Base-by-base conservation (phyloP, 2,113 vertebrate species). In the Burhinus oedicnemus region DNA sequence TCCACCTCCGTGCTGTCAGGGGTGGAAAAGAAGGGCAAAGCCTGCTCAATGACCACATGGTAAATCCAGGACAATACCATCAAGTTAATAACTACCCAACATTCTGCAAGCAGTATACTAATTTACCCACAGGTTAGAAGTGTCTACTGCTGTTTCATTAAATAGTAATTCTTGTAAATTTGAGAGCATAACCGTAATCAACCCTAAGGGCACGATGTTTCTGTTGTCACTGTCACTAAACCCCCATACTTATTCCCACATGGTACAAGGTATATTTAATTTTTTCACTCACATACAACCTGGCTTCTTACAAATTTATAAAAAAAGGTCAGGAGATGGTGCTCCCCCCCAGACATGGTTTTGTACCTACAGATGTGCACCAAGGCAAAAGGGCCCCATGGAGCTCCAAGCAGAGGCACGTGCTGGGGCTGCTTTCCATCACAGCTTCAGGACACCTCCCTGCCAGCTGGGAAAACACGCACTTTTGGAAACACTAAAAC, bases 61-160 rank as follows among this genome's bases (percentile, higher is more conserved):
- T 23, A 90, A 96, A 92, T 30, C 49, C 57, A 83, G 22, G 70
- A 44, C 66, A 86, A 68, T 30, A 29, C 12, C 76, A 89, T 74
- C 21, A 51, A 40, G 51, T 70, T 83, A 89, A 79, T 75, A 93
- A 70, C 61, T 51, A 83, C 34, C 22, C 52, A 86, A 32, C 26
- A 42, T 74, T 57, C 86, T 66, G 68, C 77, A 91, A 89, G 38
- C 65, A 91, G 47, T 60, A 58, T 38, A 69, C 49, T 84, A 49
- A 97, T 89, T 95, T 87, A 94, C 80, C 69, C 83, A 95, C 80
- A 75, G 83, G 88, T 97, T 91, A 87, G 55, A 89, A 82, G 52
- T 82, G 69, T 87, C 40, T 91, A 42, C 83, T 93, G 81, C 72
- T 84, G 76, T 92, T 97, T 95, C 91, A 95, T 93, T 95, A 96